Evolutionary conservation across 2,888 invertebrate genomes (phyloP).

Genomic region (Drosophila leonis): DNA sequence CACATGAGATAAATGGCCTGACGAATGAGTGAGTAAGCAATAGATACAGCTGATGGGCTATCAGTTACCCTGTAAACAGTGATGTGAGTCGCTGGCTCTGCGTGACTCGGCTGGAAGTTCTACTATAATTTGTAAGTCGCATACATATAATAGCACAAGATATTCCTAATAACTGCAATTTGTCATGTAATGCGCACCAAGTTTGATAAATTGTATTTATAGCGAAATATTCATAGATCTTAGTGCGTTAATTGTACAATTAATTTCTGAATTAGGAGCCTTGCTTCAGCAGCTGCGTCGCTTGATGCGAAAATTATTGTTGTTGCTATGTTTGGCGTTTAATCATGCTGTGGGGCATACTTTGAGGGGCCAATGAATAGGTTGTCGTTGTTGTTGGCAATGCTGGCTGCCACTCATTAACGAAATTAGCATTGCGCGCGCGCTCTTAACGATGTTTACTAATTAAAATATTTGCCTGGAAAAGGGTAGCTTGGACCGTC

Average conservation of each 20-base stretch:
- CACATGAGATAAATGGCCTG: neutral
- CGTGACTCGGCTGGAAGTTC: too few species aligned
- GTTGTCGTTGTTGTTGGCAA: neutral
- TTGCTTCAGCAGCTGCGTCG: neutral
- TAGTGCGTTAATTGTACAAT: constrained; percentile 62
- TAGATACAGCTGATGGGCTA: neutral
- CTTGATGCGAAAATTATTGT: constrained; percentile 12
- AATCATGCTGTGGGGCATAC: constrained; percentile 7
- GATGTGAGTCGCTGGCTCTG: too few species aligned
- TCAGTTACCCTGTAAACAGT: constrained; percentile 1
- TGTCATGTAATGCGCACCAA: constrained; percentile 30
- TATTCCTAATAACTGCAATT: constrained; percentile 23
- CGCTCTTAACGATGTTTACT: constrained; percentile 46
- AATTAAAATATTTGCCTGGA: constrained; percentile 45
- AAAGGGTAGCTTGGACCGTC: constrained; percentile 15
- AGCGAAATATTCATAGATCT: constrained; percentile 34
- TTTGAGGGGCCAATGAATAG: constrained; percentile 12
- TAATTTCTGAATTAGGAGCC: constrained; percentile 37
- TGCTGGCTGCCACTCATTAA: constrained; percentile 20
- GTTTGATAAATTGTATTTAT: constrained; percentile 8
- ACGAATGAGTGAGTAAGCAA: neutral
- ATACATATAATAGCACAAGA: neutral
- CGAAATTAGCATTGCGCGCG: constrained; percentile 49
- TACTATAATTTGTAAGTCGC: neutral
- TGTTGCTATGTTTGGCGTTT: constrained; percentile 11